These are phyloP conservation scores for Lasioglossum pauxillum DNA, from an alignment of 2,888 invertebrate species.

Conservation along the genomic window DNA sequence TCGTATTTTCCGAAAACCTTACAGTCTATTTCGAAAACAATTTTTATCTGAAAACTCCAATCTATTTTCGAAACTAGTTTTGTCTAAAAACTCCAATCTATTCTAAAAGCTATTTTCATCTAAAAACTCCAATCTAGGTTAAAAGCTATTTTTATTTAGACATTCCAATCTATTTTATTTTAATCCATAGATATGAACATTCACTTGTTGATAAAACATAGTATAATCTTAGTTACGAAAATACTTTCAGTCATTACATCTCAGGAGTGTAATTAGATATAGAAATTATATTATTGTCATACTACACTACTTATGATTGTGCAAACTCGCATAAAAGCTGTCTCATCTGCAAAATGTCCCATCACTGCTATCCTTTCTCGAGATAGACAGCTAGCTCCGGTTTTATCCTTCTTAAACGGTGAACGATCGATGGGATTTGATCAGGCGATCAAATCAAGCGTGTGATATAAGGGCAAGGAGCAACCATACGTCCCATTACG, in stretches of 20 bases:
- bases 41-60: not conserved
- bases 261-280: not conserved
- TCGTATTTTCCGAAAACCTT: not conserved
- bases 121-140: not conserved
- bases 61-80: not conserved
- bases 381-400: not conserved
- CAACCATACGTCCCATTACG: conserved; percentile 33
- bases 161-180: not conserved
- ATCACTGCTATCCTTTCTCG: not conserved
- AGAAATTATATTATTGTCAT: not conserved
- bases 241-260: no score
- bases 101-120: not conserved
- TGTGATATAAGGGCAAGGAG: not conserved
- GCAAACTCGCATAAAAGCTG: not conserved
- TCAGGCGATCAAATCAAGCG: conserved; percentile 21
- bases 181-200: no score
- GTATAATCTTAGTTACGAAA: no score
- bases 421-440: conserved; percentile 23
- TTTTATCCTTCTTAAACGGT: not conserved
- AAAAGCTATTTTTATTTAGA: not conserved
- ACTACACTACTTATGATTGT: not conserved
- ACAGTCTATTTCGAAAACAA: not conserved
- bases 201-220: no score
- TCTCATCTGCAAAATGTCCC: not conserved
- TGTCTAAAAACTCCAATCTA: not conserved